Evolutionary conservation across 1,140 invertebrate genomes (phyloP).

Genomic region (Pogonus chalceus): DNA sequence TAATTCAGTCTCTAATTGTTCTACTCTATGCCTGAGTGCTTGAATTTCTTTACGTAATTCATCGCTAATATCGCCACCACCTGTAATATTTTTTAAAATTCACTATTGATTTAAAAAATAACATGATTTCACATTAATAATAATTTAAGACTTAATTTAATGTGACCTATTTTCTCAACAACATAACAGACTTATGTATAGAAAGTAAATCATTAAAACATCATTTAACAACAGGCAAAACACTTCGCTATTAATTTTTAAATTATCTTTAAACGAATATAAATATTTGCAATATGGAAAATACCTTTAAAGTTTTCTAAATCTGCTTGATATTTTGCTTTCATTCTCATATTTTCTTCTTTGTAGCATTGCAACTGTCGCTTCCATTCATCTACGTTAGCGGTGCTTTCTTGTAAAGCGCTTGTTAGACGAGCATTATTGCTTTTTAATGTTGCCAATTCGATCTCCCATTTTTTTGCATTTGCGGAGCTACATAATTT

Average conservation of each 20-base stretch:
- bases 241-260: too few relatives aligned
- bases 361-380: slow-evolving; percentile 90
- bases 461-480: slow-evolving; percentile 97
- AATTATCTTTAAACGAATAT: too few relatives aligned
- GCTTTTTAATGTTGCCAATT: slow-evolving; percentile 89
- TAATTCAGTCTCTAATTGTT: slow-evolving; percentile 63
- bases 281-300: too few relatives aligned
- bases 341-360: slow-evolving; percentile 87
- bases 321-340: slow-evolving; percentile 60
- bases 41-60: slow-evolving; percentile 45
- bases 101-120: slow-evolving; percentile 10
- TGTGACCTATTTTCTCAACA: too few relatives aligned
- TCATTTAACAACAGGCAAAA: too few relatives aligned
- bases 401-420: slow-evolving; percentile 92
- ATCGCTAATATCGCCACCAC: slow-evolving; percentile 35
- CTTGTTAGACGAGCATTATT: slow-evolving; percentile 91
- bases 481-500: slow-evolving; percentile 79
- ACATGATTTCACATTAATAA: background rate
- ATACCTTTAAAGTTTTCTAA: slow-evolving; percentile 58
- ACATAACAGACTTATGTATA: too few relatives aligned
- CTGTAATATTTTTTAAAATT: too few relatives aligned
- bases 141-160: too few relatives aligned
- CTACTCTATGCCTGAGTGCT: slow-evolving; percentile 60
- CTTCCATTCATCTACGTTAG: slow-evolving; percentile 98
- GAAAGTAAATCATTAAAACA: too few relatives aligned